A percentile compares a stretch with the other conserved stretches of the same genome.
phyloP scores from a whole-genome alignment of 30 jellyfish, hydroid and myxozoan genomes.

The Mastigias papua region DNA sequence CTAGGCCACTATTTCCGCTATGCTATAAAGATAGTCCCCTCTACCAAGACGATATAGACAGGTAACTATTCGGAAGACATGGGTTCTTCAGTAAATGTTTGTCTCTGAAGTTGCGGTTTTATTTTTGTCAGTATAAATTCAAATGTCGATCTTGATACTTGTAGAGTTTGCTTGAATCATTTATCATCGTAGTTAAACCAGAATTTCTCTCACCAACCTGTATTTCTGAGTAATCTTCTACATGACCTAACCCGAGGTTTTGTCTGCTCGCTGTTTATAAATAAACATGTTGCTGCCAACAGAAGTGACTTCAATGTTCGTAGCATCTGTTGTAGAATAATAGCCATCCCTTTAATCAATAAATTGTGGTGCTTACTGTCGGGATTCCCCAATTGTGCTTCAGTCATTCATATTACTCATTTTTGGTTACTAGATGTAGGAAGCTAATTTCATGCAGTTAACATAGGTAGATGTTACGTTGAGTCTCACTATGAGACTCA shows the following conservation, averaged over 20 bases:
- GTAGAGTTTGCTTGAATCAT: background rate
- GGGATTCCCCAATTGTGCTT: background rate
- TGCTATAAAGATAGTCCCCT: slow-evolving; percentile 27
- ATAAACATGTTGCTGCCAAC: background rate
- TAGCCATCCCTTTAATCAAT: background rate
- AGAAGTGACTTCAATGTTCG: background rate
- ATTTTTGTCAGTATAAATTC: too few relatives aligned
- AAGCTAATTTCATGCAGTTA: background rate
- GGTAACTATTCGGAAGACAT: background rate
- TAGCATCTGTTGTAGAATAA: background rate
- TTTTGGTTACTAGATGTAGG: background rate
- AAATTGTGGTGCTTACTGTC: background rate
- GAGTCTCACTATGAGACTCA: background rate
- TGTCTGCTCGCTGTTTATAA: background rate
- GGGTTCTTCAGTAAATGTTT: background rate
- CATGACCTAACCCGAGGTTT: background rate
- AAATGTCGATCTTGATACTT: background rate
- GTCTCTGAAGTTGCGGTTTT: background rate
- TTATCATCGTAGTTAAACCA: background rate
- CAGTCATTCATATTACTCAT: background rate
- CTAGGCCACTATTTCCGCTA: slow-evolving; percentile 40
- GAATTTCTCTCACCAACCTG: background rate
- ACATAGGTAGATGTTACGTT: background rate
- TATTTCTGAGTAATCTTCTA: background rate
- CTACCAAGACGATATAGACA: slow-evolving; percentile 28